A percentile compares a stretch with the other conserved stretches of the same genome.
Conservation (phyloP, 2,888 invertebrate species). For the Hipparchia semele region DNA sequence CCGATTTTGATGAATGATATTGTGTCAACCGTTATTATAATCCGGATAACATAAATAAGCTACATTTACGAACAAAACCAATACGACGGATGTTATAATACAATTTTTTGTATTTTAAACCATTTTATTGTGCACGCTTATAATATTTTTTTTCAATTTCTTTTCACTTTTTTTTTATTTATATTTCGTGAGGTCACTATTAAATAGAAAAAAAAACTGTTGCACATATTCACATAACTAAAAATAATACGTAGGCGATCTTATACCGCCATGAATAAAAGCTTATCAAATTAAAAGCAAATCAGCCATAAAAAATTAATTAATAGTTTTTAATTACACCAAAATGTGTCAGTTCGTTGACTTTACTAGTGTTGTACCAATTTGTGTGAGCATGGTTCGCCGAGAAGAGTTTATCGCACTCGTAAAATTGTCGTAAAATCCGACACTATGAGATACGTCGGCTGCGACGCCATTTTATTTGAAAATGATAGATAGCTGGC, state of each 20-base stretch:
- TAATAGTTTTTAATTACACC: slow-evolving; percentile 27
- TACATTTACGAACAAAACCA: no score
- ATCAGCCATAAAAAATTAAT: slow-evolving; percentile 32
- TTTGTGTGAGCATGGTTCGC: slow-evolving; percentile 56
- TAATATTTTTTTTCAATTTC: no score
- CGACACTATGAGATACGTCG: slow-evolving; percentile 49
- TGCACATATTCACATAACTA: background rate
- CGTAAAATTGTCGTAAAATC: slow-evolving; percentile 71
- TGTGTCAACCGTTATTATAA: no score
- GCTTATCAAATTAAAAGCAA: slow-evolving; percentile 20
- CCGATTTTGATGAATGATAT: no score
- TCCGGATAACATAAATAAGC: no score
- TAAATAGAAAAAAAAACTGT: no score
- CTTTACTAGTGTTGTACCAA: slow-evolving; percentile 57
- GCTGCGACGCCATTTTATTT: slow-evolving; percentile 27
- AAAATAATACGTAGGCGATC: background rate
- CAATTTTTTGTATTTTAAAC: no score
- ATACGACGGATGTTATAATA: no score
- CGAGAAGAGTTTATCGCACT: slow-evolving; percentile 52
- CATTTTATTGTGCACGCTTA: no score
- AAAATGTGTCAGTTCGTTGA: slow-evolving; percentile 56
- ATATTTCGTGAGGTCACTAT: no score
- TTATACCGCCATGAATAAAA: background rate
- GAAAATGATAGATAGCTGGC: slow-evolving; percentile 33
- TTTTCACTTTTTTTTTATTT: no score